Conservation (phyloP, 92 coral and sea anemone genomes). For the Metridium senile region DNA sequence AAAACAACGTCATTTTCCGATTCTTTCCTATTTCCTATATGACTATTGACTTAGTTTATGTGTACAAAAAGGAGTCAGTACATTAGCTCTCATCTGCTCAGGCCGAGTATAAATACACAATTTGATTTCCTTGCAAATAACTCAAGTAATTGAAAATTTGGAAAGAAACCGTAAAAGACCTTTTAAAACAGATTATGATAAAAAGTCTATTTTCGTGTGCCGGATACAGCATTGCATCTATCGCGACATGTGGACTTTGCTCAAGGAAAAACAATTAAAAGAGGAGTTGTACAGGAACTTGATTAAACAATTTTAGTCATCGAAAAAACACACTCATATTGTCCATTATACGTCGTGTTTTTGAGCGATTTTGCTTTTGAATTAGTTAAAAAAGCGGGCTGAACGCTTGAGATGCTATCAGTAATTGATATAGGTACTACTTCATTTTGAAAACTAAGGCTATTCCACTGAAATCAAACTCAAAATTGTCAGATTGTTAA, state of each 20-base stretch:
- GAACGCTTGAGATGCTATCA: slow-evolving; percentile 12
- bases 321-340: slow-evolving; percentile 8
- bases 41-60: slow-evolving; percentile 6
- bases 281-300: slow-evolving; percentile 13
- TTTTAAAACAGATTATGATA: slow-evolving; percentile 11
- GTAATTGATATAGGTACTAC: not conserved
- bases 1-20: not conserved
- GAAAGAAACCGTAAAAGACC: slow-evolving; percentile 18
- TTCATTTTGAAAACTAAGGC: not conserved
- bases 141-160: slow-evolving; percentile 13
- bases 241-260: slow-evolving; percentile 13
- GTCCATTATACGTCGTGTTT: not conserved
- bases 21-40: not conserved
- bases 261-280: slow-evolving; percentile 7
- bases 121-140: slow-evolving; percentile 21
- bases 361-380: not conserved
- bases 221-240: slow-evolving; percentile 20
- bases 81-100: slow-evolving; percentile 13
- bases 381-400: slow-evolving; percentile 15
- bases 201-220: slow-evolving; percentile 23
- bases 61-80: slow-evolving; percentile 7
- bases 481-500: not conserved
- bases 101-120: slow-evolving; percentile 17
- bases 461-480: not conserved
- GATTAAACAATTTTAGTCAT: slow-evolving; percentile 15